These are phyloP conservation scores for Diploptera punctata DNA, from an alignment of 2,888 invertebrate species.

Conservation along the genomic window DNA sequence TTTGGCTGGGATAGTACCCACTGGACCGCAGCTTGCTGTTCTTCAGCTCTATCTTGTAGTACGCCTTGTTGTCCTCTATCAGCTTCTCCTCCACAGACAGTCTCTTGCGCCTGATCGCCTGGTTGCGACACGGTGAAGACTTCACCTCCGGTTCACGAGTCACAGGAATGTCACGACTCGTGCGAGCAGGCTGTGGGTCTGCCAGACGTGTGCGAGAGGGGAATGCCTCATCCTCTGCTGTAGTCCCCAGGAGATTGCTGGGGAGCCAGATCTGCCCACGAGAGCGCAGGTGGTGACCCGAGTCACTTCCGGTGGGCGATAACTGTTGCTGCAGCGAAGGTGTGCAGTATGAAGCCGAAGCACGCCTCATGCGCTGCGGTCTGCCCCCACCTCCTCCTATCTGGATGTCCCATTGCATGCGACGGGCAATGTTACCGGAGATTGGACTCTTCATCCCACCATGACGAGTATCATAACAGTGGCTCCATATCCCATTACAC, in stretches of 20 bases:
- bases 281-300: conserved; percentile 52
- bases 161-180: background rate
- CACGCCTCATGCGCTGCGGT: conserved; percentile 27
- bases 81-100: conserved; percentile 61
- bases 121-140: background rate
- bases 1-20: conserved; percentile 41
- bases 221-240: conserved; percentile 51
- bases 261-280: conserved; percentile 46
- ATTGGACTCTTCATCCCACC: conserved; percentile 27
- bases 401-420: conserved; percentile 24
- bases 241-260: conserved; percentile 53
- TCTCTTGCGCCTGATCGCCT: conserved; percentile 47
- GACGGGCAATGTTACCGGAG: conserved; percentile 7
- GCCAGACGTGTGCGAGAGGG: conserved; percentile 18
- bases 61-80: conserved; percentile 63
- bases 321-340: conserved; percentile 40
- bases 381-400: background rate
- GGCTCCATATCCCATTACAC: conserved; percentile 45
- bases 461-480: conserved; percentile 36
- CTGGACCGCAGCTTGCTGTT: conserved; percentile 72
- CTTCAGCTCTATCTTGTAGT: conserved; percentile 76
- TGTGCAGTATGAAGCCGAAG: conserved; percentile 40
- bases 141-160: background rate
- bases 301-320: conserved; percentile 50
- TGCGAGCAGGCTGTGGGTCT: conserved; percentile 29